Conservation (phyloP, 1,140 invertebrate genomes). For the Homalodisca vitripennis region DNA sequence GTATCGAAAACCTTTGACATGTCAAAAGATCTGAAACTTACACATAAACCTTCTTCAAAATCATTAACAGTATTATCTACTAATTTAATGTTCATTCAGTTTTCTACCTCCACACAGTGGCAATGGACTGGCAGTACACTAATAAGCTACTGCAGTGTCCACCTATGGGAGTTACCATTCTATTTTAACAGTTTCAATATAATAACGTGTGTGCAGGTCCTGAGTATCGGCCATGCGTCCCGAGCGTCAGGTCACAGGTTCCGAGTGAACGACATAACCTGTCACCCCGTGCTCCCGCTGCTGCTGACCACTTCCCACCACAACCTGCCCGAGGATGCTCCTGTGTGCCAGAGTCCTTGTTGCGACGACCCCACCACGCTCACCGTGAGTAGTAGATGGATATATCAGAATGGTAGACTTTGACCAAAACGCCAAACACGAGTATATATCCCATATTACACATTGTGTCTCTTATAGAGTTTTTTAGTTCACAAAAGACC, state of each 20-base stretch:
- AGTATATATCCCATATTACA: neutral
- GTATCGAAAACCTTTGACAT: too few relatives aligned
- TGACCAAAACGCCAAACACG: neutral
- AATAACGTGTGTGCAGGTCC: conserved; percentile 58
- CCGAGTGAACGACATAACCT: conserved; percentile 95
- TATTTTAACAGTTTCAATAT: too few relatives aligned
- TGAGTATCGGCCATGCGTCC: conserved; percentile 93
- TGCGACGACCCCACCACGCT: conserved; percentile 39
- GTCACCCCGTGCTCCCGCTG: conserved; percentile 95
- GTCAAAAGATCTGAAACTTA: too few relatives aligned
- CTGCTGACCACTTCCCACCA: conserved; percentile 97
- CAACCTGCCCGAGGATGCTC: conserved; percentile 64
- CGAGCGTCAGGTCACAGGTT: conserved; percentile 97
- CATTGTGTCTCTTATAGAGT: neutral
- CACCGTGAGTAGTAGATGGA: conserved; percentile 35
- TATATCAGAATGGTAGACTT: too few relatives aligned
- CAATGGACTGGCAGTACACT: too few relatives aligned
- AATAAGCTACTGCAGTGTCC: too few relatives aligned
- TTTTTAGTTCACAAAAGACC: neutral
- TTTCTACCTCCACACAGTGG: too few relatives aligned
- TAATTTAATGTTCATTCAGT: too few relatives aligned
- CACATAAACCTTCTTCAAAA: too few relatives aligned
- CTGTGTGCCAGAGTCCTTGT: conserved; percentile 33
- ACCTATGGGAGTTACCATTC: too few relatives aligned
- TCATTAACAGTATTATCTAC: too few relatives aligned